Conservation (phyloP, 2,113 vertebrate genomes). For the Sylvilagus bachmani region DNA sequence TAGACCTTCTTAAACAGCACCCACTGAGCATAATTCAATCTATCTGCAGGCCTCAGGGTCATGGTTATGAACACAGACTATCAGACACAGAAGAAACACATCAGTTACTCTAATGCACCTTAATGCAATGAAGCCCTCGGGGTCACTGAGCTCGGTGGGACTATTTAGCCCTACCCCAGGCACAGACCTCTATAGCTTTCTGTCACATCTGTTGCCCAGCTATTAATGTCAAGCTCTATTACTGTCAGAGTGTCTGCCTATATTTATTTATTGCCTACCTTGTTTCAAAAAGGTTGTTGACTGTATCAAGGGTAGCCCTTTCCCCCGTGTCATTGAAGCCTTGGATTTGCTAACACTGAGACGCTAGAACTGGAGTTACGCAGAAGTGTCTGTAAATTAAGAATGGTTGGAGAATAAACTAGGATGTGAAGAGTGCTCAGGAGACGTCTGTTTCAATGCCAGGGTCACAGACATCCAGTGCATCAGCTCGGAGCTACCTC, state of each 20-base stretch:
- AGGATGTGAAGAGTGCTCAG: conserved; percentile 1
- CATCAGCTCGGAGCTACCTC: conserved; percentile 21
- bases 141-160: conserved; percentile 70
- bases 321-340: neutral
- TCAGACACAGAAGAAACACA: conserved; percentile 68
- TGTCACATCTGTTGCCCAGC: conserved; percentile 70
- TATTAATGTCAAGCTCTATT: conserved; percentile 74
- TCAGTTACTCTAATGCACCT: conserved; percentile 78
- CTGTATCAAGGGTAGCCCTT: neutral
- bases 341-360: conserved; percentile 28
- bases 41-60: conserved; percentile 61
- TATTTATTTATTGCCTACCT: conserved; percentile 56
- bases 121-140: conserved; percentile 75
- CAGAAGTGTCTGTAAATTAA: conserved; percentile 41
- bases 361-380: neutral
- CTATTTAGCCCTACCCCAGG: conserved; percentile 62
- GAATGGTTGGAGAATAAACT: neutral
- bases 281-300: neutral
- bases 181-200: conserved; percentile 68
- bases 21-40: conserved; percentile 70
- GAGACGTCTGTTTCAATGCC: neutral
- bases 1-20: conserved; percentile 51
- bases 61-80: conserved; percentile 59
- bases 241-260: conserved; percentile 43
- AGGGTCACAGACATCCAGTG: neutral